Percentiles rank a stretch among this genome's conserved stretches.
phyloP scores from a whole-genome alignment of 2,113 vertebrate genomes.

The Peromyscus polionotus region DNA sequence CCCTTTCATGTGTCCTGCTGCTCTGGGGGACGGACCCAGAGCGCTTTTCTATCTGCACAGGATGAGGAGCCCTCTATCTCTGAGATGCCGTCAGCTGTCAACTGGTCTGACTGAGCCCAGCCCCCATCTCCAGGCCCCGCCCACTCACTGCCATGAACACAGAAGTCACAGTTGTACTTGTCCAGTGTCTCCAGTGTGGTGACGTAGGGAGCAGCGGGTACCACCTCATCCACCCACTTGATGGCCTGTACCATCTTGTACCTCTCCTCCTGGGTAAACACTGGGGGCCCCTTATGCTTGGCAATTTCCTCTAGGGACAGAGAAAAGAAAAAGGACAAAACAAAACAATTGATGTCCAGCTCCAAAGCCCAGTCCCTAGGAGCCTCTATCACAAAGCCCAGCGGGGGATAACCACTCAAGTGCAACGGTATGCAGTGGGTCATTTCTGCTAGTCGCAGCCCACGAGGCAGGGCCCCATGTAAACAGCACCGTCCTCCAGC shows the following conservation, averaged over 20 bases:
- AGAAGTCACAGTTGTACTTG: slow-evolving; percentile 97
- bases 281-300: slow-evolving; percentile 98
- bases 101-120: background rate
- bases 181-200: slow-evolving; percentile 96
- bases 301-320: slow-evolving; percentile 93
- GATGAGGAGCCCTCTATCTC: background rate
- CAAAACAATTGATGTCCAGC: background rate
- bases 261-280: slow-evolving; percentile 97
- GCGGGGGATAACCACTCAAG: background rate
- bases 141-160: slow-evolving; percentile 97
- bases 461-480: background rate
- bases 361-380: fast-evolving
- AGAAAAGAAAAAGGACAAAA: background rate
- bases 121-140: background rate
- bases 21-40: background rate
- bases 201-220: slow-evolving; percentile 96
- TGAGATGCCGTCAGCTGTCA: background rate
- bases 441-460: background rate
- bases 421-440: fast-evolving
- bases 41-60: background rate
- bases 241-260: slow-evolving; percentile 99
- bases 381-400: background rate
- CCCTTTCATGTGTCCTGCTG: fast-evolving
- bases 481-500: background rate
- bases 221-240: slow-evolving; percentile 99